phyloP scores from a whole-genome alignment of 1,140 invertebrate species.

The Portunus trituberculatus region DNA sequence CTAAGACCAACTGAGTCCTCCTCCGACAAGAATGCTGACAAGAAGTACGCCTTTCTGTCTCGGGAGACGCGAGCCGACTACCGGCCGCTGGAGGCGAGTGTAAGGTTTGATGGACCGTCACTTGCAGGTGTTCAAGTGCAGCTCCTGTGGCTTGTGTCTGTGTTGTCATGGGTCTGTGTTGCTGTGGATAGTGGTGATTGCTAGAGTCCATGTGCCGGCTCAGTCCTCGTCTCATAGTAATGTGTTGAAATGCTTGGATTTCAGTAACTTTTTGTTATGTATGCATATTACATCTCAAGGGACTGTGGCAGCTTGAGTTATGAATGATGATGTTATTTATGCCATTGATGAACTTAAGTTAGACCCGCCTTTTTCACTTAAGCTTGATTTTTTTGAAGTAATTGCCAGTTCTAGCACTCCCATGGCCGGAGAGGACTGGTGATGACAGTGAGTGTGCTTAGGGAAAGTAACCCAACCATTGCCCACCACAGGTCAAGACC shows the following conservation, averaged over 20 bases:
- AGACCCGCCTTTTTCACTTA: neutral
- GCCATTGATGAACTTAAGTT: neutral
- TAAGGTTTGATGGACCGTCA: neutral
- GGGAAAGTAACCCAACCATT: neutral
- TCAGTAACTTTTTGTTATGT: neutral
- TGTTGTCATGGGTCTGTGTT: neutral
- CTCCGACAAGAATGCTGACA: constrained; percentile 88
- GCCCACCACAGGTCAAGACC: constrained; percentile 55
- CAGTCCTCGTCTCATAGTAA: neutral
- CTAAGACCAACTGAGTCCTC: constrained; percentile 79
- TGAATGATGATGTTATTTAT: neutral
- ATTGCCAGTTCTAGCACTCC: neutral
- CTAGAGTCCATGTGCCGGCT: neutral
- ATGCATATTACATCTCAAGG: no score
- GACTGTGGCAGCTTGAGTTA: neutral
- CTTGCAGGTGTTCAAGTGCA: neutral
- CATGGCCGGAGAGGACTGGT: neutral
- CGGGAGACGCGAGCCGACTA: constrained; percentile 92
- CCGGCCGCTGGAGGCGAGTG: constrained; percentile 84
- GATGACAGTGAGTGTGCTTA: neutral
- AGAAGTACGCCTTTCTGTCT: constrained; percentile 91
- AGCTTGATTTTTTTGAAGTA: neutral
- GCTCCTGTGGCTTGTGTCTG: neutral
- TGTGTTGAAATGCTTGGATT: neutral
- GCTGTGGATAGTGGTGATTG: neutral